Base-by-base conservation (phyloP, 2,113 vertebrate species). In the Sinocyclocheilus anophthalmus region DNA sequence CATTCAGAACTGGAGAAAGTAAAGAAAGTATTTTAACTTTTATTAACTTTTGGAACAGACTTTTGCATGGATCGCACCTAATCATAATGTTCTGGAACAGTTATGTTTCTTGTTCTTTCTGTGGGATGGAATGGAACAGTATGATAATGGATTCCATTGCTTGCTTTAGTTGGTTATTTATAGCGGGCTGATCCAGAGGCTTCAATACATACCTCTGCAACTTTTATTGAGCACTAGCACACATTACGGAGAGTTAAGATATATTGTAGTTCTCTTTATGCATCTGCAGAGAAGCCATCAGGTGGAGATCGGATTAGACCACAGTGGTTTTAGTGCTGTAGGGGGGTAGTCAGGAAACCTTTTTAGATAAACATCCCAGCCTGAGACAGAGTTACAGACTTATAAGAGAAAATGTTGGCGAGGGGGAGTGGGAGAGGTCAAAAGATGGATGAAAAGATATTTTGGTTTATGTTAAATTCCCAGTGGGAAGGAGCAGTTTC, bases 91-190 rank as follows among this genome's bases (percentile, higher is more conserved):
- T 72, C 39, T 20, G 20, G 37, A 45, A 30, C 4, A 5, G 30
- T 12, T 30, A 53, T 1, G 10, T 77, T 77, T 33, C 26, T 20
- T 39, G 14, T 59, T 59, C 50, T 33, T 79, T 24, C 65, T 72
- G 42, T 83, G n/a, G 22, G 42, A 42, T 8, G 42, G 55, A 83
- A 37, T 88, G 81, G 88, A 92, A 92, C 92, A 93, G 93, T 91
- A 91, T 72, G 63, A 92, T 94, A 92, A 93, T 92, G 91, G 86
- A 94, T 93, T 94, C 93, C 93, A 93, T 91, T 93, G 93, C 69
- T 88, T 90, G 91, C 84, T 78, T 90, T 87, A 72, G 72, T 70
- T 61, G 89, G 67, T 88, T 95, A 95, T 95, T 95, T 95, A 92
- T 95, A 94, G 93, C 24, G 3, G 85, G 87, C 87, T 93, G 93